Evolutionary conservation across 2,888 invertebrate genomes (phyloP).

Genomic region (Drosophila fungiperda): DNA sequence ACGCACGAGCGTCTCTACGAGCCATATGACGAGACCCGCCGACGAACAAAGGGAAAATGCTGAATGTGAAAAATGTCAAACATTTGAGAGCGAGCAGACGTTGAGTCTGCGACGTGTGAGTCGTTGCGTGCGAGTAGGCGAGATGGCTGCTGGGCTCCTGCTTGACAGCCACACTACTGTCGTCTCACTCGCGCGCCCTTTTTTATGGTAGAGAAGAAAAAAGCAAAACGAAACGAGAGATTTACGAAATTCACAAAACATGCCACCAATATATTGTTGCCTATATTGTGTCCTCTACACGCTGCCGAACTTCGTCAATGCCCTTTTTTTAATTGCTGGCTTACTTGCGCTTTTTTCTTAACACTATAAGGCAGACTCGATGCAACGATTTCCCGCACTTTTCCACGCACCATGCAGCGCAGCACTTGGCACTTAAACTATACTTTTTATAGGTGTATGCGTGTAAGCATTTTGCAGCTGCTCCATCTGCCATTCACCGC

Average conservation of each 20-base stretch:
- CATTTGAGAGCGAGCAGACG: constrained; percentile 73
- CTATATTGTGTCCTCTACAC: constrained; percentile 26
- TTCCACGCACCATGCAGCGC: constrained; percentile 59
- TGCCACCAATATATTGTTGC: constrained; percentile 48
- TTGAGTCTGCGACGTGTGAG: constrained; percentile 68
- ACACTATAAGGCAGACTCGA: constrained; percentile 31
- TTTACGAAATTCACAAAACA: constrained; percentile 67
- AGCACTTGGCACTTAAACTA: constrained; percentile 58
- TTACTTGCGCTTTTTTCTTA: constrained; percentile 11
- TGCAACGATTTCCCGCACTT: constrained; percentile 70
- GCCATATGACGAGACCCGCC: constrained; percentile 80
- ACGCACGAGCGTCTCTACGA: constrained; percentile 66
- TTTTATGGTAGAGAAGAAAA: constrained; percentile 77
- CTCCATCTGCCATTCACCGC: constrained; percentile 49
- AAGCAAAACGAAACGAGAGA: constrained; percentile 74
- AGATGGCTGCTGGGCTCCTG: constrained; percentile 44
- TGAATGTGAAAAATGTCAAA: constrained; percentile 78
- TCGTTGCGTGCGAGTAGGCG: constrained; percentile 47
- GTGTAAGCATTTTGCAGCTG: constrained; percentile 61
- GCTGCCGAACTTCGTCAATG: constrained; percentile 26
- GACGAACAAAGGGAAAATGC: constrained; percentile 80
- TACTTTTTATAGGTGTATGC: constrained; percentile 56
- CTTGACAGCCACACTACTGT: constrained; percentile 34
- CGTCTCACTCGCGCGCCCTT: constrained; percentile 72
- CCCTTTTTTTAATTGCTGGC: constrained; percentile 22